Conservation (phyloP, 2,797 vertebrate species). For the Lacerta bilineata region DNA sequence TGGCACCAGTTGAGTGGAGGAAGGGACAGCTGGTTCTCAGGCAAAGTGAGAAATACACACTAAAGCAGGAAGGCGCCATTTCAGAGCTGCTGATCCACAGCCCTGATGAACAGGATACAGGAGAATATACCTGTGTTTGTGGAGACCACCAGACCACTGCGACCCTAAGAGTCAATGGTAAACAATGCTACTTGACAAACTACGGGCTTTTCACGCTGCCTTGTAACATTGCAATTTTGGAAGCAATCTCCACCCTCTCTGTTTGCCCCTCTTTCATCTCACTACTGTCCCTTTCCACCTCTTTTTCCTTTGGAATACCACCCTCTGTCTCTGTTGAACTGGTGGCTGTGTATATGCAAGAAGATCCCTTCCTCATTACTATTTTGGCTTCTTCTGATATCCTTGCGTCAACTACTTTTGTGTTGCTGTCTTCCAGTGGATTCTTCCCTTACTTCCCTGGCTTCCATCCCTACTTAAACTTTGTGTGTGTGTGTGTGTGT, state of each 20-base stretch:
- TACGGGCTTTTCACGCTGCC: neutral
- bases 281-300: neutral
- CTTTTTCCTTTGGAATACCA: neutral
- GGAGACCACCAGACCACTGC: conserved; percentile 73
- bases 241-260: neutral
- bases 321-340: neutral
- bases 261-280: neutral
- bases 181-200: neutral
- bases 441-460: neutral
- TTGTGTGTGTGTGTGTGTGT: neutral
- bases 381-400: conserved; percentile 74
- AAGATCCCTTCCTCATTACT: conserved; percentile 30
- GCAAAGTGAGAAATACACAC: conserved; percentile 66
- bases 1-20: conserved; percentile 69
- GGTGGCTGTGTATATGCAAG: conserved; percentile 38
- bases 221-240: neutral
- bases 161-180: conserved; percentile 65
- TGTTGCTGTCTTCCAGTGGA: neutral
- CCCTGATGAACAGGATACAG: conserved; percentile 79
- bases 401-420: neutral
- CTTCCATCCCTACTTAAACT: neutral
- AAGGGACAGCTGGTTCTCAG: conserved; percentile 63
- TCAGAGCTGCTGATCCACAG: conserved; percentile 71
- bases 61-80: conserved; percentile 72
- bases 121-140: conserved; percentile 83